Evolutionary conservation across 1,140 invertebrate species (phyloP).

Genomic region (Habropoda laboriosa): DNA sequence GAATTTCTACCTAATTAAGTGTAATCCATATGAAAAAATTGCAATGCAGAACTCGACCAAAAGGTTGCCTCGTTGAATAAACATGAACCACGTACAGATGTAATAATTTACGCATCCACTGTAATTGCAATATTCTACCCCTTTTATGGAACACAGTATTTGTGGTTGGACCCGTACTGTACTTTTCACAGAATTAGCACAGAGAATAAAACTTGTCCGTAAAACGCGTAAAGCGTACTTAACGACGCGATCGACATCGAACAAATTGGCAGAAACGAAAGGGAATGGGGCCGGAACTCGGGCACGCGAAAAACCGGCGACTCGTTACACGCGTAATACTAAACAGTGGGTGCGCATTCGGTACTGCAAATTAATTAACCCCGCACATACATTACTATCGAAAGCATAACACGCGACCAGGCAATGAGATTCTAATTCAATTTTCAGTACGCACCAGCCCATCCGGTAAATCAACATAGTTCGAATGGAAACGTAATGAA

Average conservation of each 20-base stretch:
- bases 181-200: too few species aligned
- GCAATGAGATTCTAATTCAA: slow-evolving; percentile 48
- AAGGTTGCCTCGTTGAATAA: too few species aligned
- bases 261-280: slow-evolving; percentile 17
- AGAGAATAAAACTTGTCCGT: too few species aligned
- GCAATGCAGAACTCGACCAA: too few species aligned
- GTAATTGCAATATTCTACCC: too few species aligned
- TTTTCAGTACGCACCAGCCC: slow-evolving; percentile 42
- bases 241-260: slow-evolving; percentile 20
- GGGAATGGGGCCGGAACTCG: slow-evolving; percentile 25
- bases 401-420: slow-evolving; percentile 23
- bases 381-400: slow-evolving; percentile 41
- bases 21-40: too few species aligned
- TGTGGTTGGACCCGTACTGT: too few species aligned
- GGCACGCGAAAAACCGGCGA: neutral
- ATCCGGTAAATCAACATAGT: slow-evolving; percentile 46
- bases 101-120: too few species aligned
- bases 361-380: slow-evolving; percentile 35
- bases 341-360: slow-evolving; percentile 20
- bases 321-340: slow-evolving; percentile 29
- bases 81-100: too few species aligned
- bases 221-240: slow-evolving; percentile 10
- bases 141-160: too few species aligned
- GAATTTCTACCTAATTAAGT: too few species aligned
- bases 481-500: slow-evolving; percentile 35